A percentile compares a stretch with the other conserved stretches of the same genome.
phyloP scores from a whole-genome alignment of 1,140 invertebrate species.

The Bathynomus jamesi region DNA sequence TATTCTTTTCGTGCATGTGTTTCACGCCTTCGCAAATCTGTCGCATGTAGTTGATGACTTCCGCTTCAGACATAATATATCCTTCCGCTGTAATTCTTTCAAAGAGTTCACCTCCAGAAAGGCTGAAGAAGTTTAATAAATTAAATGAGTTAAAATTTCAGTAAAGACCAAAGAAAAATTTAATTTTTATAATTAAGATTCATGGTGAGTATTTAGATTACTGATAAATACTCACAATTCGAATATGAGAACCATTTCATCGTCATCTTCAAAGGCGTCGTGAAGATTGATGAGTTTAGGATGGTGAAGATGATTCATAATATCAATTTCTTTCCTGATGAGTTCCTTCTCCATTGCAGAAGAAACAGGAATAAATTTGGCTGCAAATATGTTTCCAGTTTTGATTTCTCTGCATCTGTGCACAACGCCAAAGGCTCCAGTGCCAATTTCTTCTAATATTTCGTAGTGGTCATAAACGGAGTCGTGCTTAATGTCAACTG shows the following conservation, averaged over 20 bases:
- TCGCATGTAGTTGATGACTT: constrained; percentile 98
- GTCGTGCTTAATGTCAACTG: constrained; percentile 83
- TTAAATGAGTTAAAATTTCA: background rate
- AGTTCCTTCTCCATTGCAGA: constrained; percentile 93
- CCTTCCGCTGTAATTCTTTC: constrained; percentile 96
- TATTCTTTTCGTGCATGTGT: constrained; percentile 99
- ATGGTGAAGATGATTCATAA: constrained; percentile 98
- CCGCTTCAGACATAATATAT: constrained; percentile 97
- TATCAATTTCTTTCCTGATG: constrained; percentile 96
- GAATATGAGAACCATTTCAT: constrained; percentile 98
- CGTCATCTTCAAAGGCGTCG: constrained; percentile 97
- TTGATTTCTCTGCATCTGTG: constrained; percentile 92
- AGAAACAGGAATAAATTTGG: constrained; percentile 96
- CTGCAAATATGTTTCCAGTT: constrained; percentile 94
- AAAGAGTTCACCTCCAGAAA: constrained; percentile 96
- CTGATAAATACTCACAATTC: constrained; percentile 95
- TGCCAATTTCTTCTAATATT: constrained; percentile 97
- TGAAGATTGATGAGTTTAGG: constrained; percentile 94
- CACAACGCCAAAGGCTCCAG: constrained; percentile 97
- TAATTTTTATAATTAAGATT: background rate
- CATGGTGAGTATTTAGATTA: background rate
- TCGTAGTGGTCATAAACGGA: constrained; percentile 98
- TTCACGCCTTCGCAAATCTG: constrained; percentile 97
- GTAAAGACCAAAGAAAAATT: background rate
- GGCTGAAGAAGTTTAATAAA: constrained; percentile 48